Evolutionary conservation across 2,113 vertebrate genomes (phyloP).

Genomic region (Acanthochromis polyacanthus): DNA sequence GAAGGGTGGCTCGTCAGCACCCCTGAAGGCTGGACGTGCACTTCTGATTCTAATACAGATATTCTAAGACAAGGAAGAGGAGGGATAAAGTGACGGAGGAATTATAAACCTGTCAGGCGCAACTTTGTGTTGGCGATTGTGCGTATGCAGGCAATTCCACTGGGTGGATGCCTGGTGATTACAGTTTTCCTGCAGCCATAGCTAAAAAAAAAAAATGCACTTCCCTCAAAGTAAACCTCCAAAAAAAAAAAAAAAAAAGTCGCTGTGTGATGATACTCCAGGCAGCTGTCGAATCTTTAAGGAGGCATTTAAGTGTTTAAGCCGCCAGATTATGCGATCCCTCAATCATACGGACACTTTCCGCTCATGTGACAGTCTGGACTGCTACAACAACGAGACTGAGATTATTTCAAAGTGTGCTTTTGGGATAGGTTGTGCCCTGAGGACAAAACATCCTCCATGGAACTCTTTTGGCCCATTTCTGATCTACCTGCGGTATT

Average conservation of each 20-base stretch:
- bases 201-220: constrained; percentile 1
- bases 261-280: not conserved
- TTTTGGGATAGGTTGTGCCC: constrained; percentile 54
- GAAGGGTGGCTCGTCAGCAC: constrained; percentile 36
- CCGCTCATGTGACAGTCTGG: not conserved
- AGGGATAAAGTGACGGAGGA: constrained; percentile 34
- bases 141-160: constrained; percentile 23
- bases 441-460: constrained; percentile 54
- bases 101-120: constrained; percentile 47
- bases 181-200: constrained; percentile 26
- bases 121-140: constrained; percentile 25
- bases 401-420: constrained; percentile 35
- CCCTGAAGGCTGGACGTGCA: constrained; percentile 42
- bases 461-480: constrained; percentile 65
- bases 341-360: not conserved
- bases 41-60: constrained; percentile 51
- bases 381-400: constrained; percentile 7
- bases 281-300: constrained; percentile 23
- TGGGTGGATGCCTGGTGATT: constrained; percentile 13
- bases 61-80: constrained; percentile 46
- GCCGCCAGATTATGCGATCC: constrained; percentile 12
- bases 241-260: constrained; percentile 1
- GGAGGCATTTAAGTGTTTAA: not conserved
- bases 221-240: constrained; percentile 25
- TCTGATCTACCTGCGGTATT: constrained; percentile 70